Evolutionary conservation across 2,888 invertebrate genomes (phyloP), one percentile per base, ranked within the genome.

Genomic region (Tortricodes alternella): DNA sequence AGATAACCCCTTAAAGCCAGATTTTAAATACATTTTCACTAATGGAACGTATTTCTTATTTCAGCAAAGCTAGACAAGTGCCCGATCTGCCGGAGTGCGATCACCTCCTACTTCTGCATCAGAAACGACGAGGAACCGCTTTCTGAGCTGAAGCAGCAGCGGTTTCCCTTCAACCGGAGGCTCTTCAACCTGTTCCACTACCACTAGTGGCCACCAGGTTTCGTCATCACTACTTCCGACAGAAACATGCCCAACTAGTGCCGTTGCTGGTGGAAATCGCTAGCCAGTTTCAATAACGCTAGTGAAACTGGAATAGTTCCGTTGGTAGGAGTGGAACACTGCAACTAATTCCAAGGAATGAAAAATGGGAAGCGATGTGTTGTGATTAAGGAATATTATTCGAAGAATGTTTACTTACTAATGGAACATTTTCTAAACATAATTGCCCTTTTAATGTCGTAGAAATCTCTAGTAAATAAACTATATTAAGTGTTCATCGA

Each of bases 21-120:
- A n/a, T n/a, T n/a, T n/a, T 21, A 21, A 4, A 21, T 21, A 3
- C 5, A 21, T 3, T 21, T 21, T 4, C 3, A 37, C 3, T 19
- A 23, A 58, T 3, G 9, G 41, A 6, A 29, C 9, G 3, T 15
- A 39, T 49, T 62, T 46, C 21, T 38, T 23, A 19, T 83, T 85
- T 3, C 87, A 92, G 93, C 93, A 39, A 95, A 95, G 77, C 85
- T 97, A 64, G 95, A 96, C 78, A 93, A 95, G 66, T 97, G 97
- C 77, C 97, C 97, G 15, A 96, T 97, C 92, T 97, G 97, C 84
- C 92, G 97, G 58, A 94, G 95, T 66, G 94, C 93, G 37, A 96
- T 97, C 71, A 94, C 94, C 64, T 95, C 95, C 71, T 96, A 96
- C 90, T 97, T 97, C 89, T 95, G 96, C 81, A 96, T 95, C 71